Percentiles rank a stretch among this genome's conserved stretches.
phyloP scores from a whole-genome alignment of 2,113 vertebrate genomes.

The Scomber colias region DNA sequence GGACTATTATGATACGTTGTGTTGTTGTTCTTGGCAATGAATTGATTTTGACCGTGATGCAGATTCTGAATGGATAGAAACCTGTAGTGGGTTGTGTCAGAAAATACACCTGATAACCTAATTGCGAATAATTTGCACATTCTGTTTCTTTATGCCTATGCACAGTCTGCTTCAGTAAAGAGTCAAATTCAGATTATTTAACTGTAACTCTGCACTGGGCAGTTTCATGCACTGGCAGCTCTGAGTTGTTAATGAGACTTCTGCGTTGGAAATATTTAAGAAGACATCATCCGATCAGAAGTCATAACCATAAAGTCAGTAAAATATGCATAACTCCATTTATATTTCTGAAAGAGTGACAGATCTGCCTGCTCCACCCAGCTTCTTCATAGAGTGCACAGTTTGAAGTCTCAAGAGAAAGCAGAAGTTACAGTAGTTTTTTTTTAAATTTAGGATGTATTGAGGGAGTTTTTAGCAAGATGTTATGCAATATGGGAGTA shows the following conservation, averaged over 20 bases:
- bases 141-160: too few relatives aligned
- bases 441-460: neutral
- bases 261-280: neutral
- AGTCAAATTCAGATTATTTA: neutral
- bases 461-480: neutral
- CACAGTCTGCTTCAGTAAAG: neutral
- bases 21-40: too few relatives aligned
- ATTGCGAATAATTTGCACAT: too few relatives aligned
- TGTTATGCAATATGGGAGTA: neutral
- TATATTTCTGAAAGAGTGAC: slow-evolving; percentile 11
- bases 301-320: neutral
- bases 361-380: neutral
- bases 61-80: too few relatives aligned
- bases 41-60: too few relatives aligned
- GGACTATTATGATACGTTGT: too few relatives aligned
- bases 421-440: neutral
- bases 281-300: neutral
- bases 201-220: neutral
- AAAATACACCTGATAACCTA: too few relatives aligned
- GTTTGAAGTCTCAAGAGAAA: slow-evolving; percentile 1
- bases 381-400: neutral
- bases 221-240: neutral
- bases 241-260: neutral
- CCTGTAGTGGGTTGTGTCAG: too few relatives aligned
- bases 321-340: neutral